These are phyloP conservation scores for Ursus arctos DNA, from an alignment of 2,113 vertebrate species.

Conservation along the genomic window DNA sequence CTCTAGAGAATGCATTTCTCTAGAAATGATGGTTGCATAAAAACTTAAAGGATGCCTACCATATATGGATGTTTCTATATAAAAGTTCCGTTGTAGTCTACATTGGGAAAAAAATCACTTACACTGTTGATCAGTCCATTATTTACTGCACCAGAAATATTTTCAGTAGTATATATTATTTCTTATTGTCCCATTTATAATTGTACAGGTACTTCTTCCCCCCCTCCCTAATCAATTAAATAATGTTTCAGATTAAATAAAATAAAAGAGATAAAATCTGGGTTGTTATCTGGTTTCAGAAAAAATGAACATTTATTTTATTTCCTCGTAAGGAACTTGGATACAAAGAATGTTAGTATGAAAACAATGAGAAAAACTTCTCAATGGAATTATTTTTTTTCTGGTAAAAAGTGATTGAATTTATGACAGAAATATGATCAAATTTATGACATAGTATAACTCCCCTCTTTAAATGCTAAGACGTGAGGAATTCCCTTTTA, in stretches of 20 bases:
- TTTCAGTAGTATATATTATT: not conserved
- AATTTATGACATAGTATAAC: not conserved
- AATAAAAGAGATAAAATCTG: not conserved
- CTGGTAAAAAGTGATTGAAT: not conserved
- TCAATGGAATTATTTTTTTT: not conserved
- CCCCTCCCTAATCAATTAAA: not conserved
- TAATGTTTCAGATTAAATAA: conserved; percentile 26
- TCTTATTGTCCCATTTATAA: not conserved
- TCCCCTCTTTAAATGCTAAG: not conserved
- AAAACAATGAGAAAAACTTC: not conserved
- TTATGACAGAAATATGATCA: not conserved
- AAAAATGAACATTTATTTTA: not conserved
- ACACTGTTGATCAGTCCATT: not conserved
- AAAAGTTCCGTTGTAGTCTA: not conserved
- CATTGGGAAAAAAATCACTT: not conserved
- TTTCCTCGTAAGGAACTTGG: not conserved
- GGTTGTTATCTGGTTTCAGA: not conserved
- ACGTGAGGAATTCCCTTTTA: not conserved
- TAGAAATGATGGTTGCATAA: not conserved
- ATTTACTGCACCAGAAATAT: not conserved
- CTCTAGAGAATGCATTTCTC: not conserved
- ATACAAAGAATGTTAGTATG: not conserved
- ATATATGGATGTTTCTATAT: not conserved
- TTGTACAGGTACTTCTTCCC: not conserved
- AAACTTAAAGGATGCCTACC: not conserved